phyloP scores from a whole-genome alignment of 2,888 invertebrate species.

The Hesperia comma region DNA sequence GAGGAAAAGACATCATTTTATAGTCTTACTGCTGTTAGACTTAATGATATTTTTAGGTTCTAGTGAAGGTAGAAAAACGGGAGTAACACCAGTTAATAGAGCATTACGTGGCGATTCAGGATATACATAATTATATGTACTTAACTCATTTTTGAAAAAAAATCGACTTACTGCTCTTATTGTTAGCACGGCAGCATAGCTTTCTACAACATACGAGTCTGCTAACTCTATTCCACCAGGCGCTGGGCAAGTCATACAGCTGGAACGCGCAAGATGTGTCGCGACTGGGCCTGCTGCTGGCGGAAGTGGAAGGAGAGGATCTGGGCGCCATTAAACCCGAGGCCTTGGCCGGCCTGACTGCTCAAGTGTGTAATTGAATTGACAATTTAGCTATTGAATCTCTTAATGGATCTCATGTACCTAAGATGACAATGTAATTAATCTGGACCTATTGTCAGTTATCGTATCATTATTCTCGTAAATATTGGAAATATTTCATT shows the following conservation, averaged over 20 bases:
- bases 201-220: background rate
- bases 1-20: no score
- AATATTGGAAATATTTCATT: no score
- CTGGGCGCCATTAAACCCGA: conserved; percentile 67
- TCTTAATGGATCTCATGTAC: background rate
- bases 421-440: background rate
- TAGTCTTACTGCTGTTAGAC: no score
- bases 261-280: conserved; percentile 74
- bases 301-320: conserved; percentile 64
- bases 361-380: conserved; percentile 56
- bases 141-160: no score
- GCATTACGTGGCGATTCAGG: no score
- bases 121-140: no score
- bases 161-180: no score
- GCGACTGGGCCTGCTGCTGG: conserved; percentile 65
- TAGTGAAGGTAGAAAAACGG: no score
- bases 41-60: no score
- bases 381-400: background rate
- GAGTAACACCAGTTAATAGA: no score
- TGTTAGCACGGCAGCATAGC: no score
- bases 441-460: background rate
- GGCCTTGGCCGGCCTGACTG: conserved; percentile 68
- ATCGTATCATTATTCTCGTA: background rate
- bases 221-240: conserved; percentile 51
- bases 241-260: conserved; percentile 72